Base-by-base conservation (phyloP, 2,888 invertebrate genomes). In the Dexiosoma caninum region DNA sequence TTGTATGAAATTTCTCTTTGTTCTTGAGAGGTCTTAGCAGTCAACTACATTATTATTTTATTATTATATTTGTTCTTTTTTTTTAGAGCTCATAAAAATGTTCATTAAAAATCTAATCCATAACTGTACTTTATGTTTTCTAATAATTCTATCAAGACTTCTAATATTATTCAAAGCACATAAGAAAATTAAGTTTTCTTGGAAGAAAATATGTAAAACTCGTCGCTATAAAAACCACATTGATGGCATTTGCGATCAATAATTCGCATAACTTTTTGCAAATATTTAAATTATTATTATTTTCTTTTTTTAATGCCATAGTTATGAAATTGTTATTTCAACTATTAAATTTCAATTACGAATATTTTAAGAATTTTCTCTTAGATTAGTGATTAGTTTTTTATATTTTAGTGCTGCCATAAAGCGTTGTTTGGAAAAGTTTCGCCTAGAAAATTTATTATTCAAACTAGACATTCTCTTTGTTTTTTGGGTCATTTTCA, bases 271-370 rank as follows among this genome's bases (percentile, higher is more conserved):
- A 46, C 40, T 64, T 44, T 59, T 19, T 16, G 1, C 16, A 32
- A 46, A n/a, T 35, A 66, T 44, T 57, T 46, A 44, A 27, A 44
- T 37, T 27, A 8, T 44, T 53, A 44, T 37, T 27, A 8, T 44
- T 53, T 32, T 9, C 35, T 59, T 40, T 49, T 21, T 12, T 14
- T 55, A 57, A 10, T 37, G 16, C 42, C 46, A 35, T 59, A 67
- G 30, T 75, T 66, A 21, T 46, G 10, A 46, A 46, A 66, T 75
- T 49, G 59, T 67, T 59, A 64, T 64, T 49, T 49, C 40, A 75
- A 35, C 67, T 46, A 67, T 75, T 37, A 75, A 57, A 67, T 64
- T 70, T 70, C 64, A 77, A 77, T 77, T 77, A 70, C 6, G 46
- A 42, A 23, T 77, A 70, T 77, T 70, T 69, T 14, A 21, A 37